Evolutionary conservation across 2,113 vertebrate species (phyloP), one percentile per base, ranked within the genome.

Genomic region (Phainopepla nitens): DNA sequence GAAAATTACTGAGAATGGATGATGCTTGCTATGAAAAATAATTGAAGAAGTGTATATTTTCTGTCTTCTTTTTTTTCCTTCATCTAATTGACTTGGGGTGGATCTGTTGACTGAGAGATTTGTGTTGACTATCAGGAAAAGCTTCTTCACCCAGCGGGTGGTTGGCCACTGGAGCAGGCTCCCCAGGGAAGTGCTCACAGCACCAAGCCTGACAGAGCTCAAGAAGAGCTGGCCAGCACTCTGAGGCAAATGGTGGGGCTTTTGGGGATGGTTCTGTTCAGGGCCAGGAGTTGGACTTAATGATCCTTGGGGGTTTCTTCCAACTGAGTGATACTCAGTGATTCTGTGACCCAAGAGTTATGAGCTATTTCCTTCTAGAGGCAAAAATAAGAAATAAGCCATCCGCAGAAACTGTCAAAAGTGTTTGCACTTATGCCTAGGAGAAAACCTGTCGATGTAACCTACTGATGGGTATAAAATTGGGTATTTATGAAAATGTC

Each of bases 51-150:
- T 45, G 7, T 36, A 5, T 44, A 33, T 47, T 50, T 58, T 58
- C 44, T 81, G n/a, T 42, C 21, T 49, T 11, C 3, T 23, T 27
- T 81, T 35, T 65, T 86, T 66, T 45, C 11, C 19, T 60, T 60
- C 9, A 29, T 73, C 66, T 51, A 39, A 21, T 45, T 82, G 23
- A 20, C 2, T 0, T 8, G 15, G 7, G 5, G 21, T 18, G 11
- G 6, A 12, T 45, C 8, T 51, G 13, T 44, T n/a, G 33, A 29
- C 4, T 36, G 13, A 8, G 35, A 73, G 23, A 19, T 39, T 58
- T 0, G 0, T 28, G 2, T 3, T 60, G 39, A 13, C 4, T 58
- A 21, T 39, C 9, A 68, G 20, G 39, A 14, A n/a, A 19, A 29
- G 2, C 3, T 18, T 66, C 2, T 23, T 10, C 11, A 2, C 23